phyloP scores from a whole-genome alignment of 2,113 vertebrate species.

The sheep (Ovis aries) region ARS-UI_Ramb_v3.0 NC_056061.1:90533001-90533500 shows the following conservation, averaged over 20 bases:
- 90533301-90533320: rapidly evolving
- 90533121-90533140: rapidly evolving
- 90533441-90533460: background rate
- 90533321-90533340: background rate
- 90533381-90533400: rapidly evolving
- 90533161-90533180: rapidly evolving
- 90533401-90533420: rapidly evolving
- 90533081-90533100: rapidly evolving
- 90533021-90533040: background rate
- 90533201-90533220: rapidly evolving
- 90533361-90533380: rapidly evolving
- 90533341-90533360: background rate
- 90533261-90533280: rapidly evolving
- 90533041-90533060: background rate
- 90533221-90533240: rapidly evolving
- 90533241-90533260: rapidly evolving
- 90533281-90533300: background rate
- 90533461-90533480: rapidly evolving
- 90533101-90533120: rapidly evolving
- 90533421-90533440: rapidly evolving
- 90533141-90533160: rapidly evolving
- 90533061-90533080: background rate
- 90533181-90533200: rapidly evolving
- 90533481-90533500: rapidly evolving
- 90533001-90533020: background rate